Conservation (phyloP, 2,113 vertebrate species). For the Oncorhynchus keta region DNA sequence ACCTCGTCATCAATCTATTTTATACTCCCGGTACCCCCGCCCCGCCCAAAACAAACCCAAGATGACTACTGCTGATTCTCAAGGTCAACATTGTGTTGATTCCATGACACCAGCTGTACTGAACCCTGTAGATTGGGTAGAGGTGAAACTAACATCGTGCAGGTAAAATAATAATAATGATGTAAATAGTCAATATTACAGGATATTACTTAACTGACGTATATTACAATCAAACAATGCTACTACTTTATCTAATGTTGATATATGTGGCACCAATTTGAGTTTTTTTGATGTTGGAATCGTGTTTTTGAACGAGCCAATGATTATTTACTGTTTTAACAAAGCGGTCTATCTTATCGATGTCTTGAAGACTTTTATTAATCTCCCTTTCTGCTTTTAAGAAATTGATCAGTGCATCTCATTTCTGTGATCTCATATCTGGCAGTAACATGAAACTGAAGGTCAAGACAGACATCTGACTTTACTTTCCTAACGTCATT, state of each 20-base stretch:
- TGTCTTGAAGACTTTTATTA: conserved; percentile 60
- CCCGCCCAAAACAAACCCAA: not conserved
- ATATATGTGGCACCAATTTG: not conserved
- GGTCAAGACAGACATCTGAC: conserved; percentile 60
- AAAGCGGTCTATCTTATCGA: conserved; percentile 32
- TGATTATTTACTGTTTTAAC: no score
- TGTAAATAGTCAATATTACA: not conserved
- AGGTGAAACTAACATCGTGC: not conserved
- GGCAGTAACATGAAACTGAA: conserved; percentile 64
- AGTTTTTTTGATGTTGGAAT: no score
- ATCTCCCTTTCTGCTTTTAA: conserved; percentile 49
- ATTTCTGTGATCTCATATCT: conserved; percentile 62
- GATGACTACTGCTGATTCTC: not conserved
- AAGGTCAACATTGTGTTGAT: conserved; percentile 11
- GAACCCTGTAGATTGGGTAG: not conserved
- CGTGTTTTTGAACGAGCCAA: no score
- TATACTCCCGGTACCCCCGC: not conserved
- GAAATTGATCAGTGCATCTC: conserved; percentile 53
- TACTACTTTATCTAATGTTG: not conserved
- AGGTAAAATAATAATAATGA: not conserved
- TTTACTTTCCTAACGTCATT: conserved; percentile 38
- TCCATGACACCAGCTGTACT: conserved; percentile 9
- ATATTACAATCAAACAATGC: not conserved
- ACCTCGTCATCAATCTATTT: conserved; percentile 5
- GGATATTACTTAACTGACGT: not conserved